Conservation (phyloP, 2,797 vertebrate species). For the Cynopterus sphinx region DNA sequence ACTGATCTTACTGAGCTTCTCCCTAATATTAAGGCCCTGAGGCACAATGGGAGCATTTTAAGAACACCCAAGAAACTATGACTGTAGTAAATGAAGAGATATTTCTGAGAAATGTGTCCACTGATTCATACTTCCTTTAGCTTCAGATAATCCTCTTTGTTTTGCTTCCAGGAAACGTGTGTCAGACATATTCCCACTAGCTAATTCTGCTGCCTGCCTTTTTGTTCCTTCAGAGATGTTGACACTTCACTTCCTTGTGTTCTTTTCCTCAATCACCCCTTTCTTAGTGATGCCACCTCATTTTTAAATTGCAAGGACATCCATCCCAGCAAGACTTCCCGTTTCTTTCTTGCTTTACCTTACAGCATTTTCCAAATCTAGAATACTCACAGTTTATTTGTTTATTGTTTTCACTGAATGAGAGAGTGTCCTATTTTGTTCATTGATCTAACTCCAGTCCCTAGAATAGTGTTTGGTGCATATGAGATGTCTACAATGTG, state of each 20-base stretch:
- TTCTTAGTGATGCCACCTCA: background rate
- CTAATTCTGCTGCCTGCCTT: background rate
- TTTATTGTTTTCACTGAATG: background rate
- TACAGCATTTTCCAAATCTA: background rate
- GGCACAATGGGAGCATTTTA: no score
- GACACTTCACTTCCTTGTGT: background rate
- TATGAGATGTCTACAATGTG: background rate
- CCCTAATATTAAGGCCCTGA: background rate
- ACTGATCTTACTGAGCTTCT: accelerated
- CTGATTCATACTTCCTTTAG: background rate
- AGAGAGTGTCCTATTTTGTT: background rate
- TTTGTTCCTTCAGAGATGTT: background rate
- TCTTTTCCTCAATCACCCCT: background rate
- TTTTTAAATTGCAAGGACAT: background rate
- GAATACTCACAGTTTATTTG: background rate
- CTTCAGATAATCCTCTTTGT: background rate
- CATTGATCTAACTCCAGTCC: background rate
- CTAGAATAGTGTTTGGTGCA: background rate
- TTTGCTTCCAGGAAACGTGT: background rate
- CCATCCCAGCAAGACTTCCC: background rate
- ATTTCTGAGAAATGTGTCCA: background rate
- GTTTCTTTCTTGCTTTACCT: background rate
- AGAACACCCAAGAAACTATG: background rate
- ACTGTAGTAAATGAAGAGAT: background rate
- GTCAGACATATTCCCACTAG: background rate